These are phyloP conservation scores for Ceratoteleas bidentatus DNA, from an alignment of 1,140 invertebrate genomes.

Conservation along the genomic window DNA sequence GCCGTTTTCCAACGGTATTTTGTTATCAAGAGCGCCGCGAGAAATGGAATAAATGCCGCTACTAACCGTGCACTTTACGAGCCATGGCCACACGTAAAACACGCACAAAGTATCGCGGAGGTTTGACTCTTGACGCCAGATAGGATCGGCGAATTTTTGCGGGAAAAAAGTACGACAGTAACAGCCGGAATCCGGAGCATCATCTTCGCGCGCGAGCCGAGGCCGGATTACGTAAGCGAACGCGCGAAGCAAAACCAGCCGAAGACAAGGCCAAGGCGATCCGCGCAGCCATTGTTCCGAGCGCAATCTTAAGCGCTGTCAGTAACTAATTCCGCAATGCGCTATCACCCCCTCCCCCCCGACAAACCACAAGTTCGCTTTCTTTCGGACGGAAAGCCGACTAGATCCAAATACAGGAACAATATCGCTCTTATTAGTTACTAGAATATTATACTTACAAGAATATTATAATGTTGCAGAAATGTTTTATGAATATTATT, in stretches of 20 bases:
- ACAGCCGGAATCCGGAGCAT: slow-evolving; percentile 50
- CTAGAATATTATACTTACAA: no score
- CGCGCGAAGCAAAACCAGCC: slow-evolving; percentile 50
- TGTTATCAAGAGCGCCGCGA: slow-evolving; percentile 28
- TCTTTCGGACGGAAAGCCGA: no score
- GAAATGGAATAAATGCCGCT: slow-evolving; percentile 19
- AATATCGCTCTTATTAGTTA: no score
- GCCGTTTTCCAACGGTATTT: slow-evolving; percentile 40
- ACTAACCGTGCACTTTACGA: slow-evolving; percentile 41
- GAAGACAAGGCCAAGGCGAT: slow-evolving; percentile 73
- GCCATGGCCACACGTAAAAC: slow-evolving; percentile 19
- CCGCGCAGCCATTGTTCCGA: slow-evolving; percentile 39
- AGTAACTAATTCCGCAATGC: slow-evolving; percentile 31
- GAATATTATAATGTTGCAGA: no score
- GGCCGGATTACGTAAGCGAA: slow-evolving; percentile 72
- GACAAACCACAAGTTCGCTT: no score
- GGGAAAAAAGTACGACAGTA: slow-evolving; percentile 37
- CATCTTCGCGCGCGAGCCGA: slow-evolving; percentile 68
- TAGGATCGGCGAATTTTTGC: slow-evolving; percentile 42
- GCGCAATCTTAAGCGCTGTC: slow-evolving; percentile 6
- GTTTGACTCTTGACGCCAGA: slow-evolving; percentile 36
- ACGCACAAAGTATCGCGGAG: slow-evolving; percentile 39
- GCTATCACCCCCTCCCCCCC: background rate
- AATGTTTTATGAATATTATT: no score
- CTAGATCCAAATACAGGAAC: no score